Conservation (phyloP, 2,888 invertebrate species). For the Metalampra italica region DNA sequence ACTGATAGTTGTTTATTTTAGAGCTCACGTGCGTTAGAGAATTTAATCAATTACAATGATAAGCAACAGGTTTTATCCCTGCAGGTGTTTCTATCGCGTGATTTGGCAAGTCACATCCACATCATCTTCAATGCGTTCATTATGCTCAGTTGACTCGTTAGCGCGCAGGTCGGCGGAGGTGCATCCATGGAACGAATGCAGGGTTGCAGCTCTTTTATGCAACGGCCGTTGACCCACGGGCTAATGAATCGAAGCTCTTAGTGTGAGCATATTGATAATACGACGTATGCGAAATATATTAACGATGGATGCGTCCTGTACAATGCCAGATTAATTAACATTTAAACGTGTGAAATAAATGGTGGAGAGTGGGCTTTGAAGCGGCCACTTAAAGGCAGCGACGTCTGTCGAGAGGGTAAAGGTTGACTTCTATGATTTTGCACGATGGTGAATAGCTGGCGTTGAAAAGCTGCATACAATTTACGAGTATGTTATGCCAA, state of each 20-base stretch:
- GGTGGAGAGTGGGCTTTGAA: slow-evolving; percentile 36
- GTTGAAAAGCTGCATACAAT: slow-evolving; percentile 24
- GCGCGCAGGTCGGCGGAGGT: slow-evolving; percentile 62
- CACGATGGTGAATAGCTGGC: slow-evolving; percentile 23
- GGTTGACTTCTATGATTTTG: slow-evolving; percentile 23
- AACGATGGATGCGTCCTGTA: slow-evolving; percentile 47
- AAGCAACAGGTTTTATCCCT: slow-evolving; percentile 36
- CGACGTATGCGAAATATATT: slow-evolving; percentile 53
- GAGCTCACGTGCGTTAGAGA: slow-evolving; percentile 54
- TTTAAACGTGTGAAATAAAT: slow-evolving; percentile 68
- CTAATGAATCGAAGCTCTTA: slow-evolving; percentile 71
- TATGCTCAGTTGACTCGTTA: slow-evolving; percentile 67
- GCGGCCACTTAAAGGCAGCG: slow-evolving; percentile 13
- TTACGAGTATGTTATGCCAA: slow-evolving; percentile 29
- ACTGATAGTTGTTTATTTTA: slow-evolving; percentile 50
- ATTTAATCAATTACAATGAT: slow-evolving; percentile 39
- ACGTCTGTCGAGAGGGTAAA: slow-evolving; percentile 27
- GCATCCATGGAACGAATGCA: slow-evolving; percentile 62
- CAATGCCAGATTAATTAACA: slow-evolving; percentile 68
- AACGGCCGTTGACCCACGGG: slow-evolving; percentile 63
- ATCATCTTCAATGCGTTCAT: slow-evolving; percentile 64
- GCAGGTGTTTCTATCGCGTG: slow-evolving; percentile 37
- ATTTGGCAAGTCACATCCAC: slow-evolving; percentile 55
- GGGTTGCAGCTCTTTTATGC: slow-evolving; percentile 67
- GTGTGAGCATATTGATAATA: slow-evolving; percentile 68